A percentile compares a stretch with the other conserved stretches of the same genome.
Evolutionary conservation across 2,888 invertebrate genomes (phyloP).

Genomic region (Folsomia manolachei): DNA sequence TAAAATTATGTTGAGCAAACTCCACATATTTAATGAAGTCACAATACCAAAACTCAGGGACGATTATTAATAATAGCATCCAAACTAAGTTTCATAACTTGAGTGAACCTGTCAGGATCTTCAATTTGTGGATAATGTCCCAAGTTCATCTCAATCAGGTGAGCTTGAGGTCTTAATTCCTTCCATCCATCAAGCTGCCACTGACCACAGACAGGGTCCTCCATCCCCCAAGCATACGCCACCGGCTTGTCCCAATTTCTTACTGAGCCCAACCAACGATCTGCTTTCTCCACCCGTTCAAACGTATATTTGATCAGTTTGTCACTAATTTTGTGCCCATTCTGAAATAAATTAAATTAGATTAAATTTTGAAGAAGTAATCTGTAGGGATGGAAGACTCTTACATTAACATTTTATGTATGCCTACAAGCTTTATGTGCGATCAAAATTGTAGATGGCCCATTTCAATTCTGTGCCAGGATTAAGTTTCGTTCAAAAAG

Average conservation of each 20-base stretch:
- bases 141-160: slow-evolving; percentile 29
- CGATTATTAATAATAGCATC: background rate
- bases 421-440: no score
- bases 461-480: no score
- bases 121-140: slow-evolving; percentile 42
- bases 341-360: background rate
- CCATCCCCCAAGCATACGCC: slow-evolving; percentile 33
- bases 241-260: slow-evolving; percentile 36
- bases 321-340: slow-evolving; percentile 34
- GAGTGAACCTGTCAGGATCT: slow-evolving; percentile 31
- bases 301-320: slow-evolving; percentile 42
- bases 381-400: background rate
- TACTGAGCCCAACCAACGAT: slow-evolving; percentile 4
- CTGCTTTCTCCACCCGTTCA: slow-evolving; percentile 31
- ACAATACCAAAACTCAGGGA: no score
- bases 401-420: no score
- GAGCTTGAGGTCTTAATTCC: slow-evolving; percentile 32
- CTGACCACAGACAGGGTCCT: background rate
- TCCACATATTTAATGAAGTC: no score
- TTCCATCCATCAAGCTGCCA: slow-evolving; percentile 20
- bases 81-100: slow-evolving; percentile 16
- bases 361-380: background rate
- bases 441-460: no score
- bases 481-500: no score
- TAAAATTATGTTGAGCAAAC: no score